Evolutionary conservation across 2,797 vertebrate species (phyloP), one percentile per base, ranked within the genome.

Genomic region (Sebastes oblongus): DNA sequence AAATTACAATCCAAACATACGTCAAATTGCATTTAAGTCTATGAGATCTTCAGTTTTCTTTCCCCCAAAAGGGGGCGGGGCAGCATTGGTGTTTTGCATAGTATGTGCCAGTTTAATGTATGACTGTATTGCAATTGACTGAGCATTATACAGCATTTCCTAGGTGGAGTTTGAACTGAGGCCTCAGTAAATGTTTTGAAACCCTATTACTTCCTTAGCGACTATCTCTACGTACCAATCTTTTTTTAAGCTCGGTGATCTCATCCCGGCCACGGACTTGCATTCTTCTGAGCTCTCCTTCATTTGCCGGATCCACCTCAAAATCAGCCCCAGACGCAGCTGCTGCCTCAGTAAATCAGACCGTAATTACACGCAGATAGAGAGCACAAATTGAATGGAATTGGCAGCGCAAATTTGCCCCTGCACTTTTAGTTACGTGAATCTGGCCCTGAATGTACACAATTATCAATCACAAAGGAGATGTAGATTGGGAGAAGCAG

Each of bases 311-410:
- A 68, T 83, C 30, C 68, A 59, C 54, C 70, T 46, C 22, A 22
- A 74, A 80, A 66, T 82, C 59, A 24, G 54, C 55, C 68, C 70
- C 67, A 74, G 78, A 80, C 55, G 14, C 68, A 66, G 65, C 71
- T 18, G 66, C 76, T 77, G 66, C 76, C 69, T 86, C 24, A 58
- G 67, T 84, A 73, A 88, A 89, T 90, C 81, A 84, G 81, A 68
- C 78, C 24, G 78, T 89, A 87, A 92, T 93, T 91, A 86, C 68
- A 32, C 71, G 60, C 88, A 90, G 80, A 85, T 77, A 89, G 86
- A 27, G 2, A 55, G 36, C 71, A 65, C 79, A 78, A 83, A 89
- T 77, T 85, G 66, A 88, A 83, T 79, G 83, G 77, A 86, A 81
- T 75, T 74, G 73, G 82, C 78, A 74, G 76, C 30, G 24, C 22